Percentiles rank a stretch among this genome's conserved stretches.
phyloP scores from a whole-genome alignment of 2,888 invertebrate genomes.

The Steromphala cineraria region DNA sequence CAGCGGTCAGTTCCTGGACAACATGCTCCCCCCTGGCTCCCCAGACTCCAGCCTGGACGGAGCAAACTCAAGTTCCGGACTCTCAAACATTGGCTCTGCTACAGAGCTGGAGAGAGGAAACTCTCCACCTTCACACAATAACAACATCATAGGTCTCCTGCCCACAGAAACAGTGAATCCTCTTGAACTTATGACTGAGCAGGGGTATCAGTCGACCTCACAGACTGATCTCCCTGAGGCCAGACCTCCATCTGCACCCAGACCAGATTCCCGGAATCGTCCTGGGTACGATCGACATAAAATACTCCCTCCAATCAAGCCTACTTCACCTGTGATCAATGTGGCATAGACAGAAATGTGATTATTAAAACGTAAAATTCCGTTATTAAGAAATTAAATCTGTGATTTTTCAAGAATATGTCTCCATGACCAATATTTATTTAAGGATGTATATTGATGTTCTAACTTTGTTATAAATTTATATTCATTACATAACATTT shows the following conservation, averaged over 20 bases:
- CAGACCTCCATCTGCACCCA: slow-evolving; percentile 50
- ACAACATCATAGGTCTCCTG: slow-evolving; percentile 41
- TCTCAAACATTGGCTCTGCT: slow-evolving; percentile 67
- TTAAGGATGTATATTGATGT: no score
- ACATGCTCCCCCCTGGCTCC: slow-evolving; percentile 44
- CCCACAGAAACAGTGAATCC: slow-evolving; percentile 65
- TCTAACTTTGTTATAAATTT: no score
- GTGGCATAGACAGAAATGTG: no score
- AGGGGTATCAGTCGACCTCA: slow-evolving; percentile 25
- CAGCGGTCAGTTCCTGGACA: slow-evolving; percentile 40
- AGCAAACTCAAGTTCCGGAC: slow-evolving; percentile 52
- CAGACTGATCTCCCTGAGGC: slow-evolving; percentile 33
- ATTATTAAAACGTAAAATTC: no score
- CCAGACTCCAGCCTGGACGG: slow-evolving; percentile 63
- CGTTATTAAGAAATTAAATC: no score
- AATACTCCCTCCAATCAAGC: slow-evolving; percentile 68
- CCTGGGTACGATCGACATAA: slow-evolving; percentile 67
- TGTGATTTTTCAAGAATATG: no score
- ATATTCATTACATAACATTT: no score
- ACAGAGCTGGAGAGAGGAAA: slow-evolving; percentile 49
- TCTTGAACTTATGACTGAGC: slow-evolving; percentile 61
- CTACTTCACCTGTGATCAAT: no score
- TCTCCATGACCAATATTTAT: no score
- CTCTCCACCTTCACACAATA: slow-evolving; percentile 27
- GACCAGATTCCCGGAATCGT: slow-evolving; percentile 50